phyloP scores from a whole-genome alignment of 1,140 invertebrate genomes.

The Rhizoglyphus robini region DNA sequence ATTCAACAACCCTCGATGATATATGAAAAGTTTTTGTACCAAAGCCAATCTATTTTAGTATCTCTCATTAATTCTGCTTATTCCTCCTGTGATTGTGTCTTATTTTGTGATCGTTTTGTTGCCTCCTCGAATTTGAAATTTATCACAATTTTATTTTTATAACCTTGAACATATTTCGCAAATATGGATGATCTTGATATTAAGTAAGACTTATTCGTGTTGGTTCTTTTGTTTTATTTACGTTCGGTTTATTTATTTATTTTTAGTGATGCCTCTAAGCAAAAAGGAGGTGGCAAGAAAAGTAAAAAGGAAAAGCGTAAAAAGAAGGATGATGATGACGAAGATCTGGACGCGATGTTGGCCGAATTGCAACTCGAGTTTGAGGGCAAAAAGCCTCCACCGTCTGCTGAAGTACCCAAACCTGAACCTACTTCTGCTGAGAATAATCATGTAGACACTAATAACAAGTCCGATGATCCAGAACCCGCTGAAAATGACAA shows the following conservation, averaged over 20 bases:
- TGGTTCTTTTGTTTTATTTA: not conserved
- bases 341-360: not conserved
- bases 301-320: not conserved
- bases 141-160: not conserved
- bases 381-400: not conserved
- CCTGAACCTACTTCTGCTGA: not conserved
- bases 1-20: no score
- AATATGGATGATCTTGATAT: not conserved
- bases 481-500: constrained; percentile 18
- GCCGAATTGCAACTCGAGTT: not conserved
- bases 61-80: no score
- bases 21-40: no score
- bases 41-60: no score
- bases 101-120: no score
- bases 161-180: not conserved
- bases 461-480: not conserved
- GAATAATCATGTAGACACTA: not conserved
- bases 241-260: not conserved
- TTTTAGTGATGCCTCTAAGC: not conserved
- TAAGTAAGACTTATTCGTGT: not conserved
- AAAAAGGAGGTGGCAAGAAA: not conserved
- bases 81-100: no score
- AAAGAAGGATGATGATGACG: not conserved
- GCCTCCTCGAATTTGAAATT: not conserved
- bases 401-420: not conserved